Conservation (phyloP, 2,797 vertebrate species). For the Hoplostethus atlanticus region DNA sequence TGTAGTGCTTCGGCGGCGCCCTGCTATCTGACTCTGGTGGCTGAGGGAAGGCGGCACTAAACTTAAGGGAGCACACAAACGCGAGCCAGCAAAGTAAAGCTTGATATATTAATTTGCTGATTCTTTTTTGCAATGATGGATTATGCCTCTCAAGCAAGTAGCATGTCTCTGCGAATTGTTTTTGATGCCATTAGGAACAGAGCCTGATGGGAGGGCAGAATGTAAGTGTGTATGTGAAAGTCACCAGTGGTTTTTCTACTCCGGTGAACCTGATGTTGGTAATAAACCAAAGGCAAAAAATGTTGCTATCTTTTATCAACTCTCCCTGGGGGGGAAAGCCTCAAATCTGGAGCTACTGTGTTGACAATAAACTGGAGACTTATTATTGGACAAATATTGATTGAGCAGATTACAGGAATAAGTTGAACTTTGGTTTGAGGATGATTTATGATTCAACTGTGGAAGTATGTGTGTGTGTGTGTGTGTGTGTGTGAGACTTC, state of each 20-base stretch:
- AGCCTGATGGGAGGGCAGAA: too few species aligned
- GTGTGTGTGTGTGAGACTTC: neutral
- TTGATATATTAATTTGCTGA: slow-evolving; percentile 37
- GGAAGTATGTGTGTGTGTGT: neutral
- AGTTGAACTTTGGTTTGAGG: neutral
- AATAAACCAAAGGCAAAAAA: slow-evolving; percentile 47
- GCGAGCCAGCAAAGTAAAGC: slow-evolving; percentile 4
- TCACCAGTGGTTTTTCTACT: neutral
- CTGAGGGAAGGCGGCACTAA: slow-evolving; percentile 29
- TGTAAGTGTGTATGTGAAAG: too few species aligned
- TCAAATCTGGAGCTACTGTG: too few species aligned
- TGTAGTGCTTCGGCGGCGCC: slow-evolving; percentile 21
- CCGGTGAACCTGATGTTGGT: slow-evolving; percentile 50
- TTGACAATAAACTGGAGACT: too few species aligned
- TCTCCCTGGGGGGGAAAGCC: too few species aligned
- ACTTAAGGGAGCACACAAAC: neutral
- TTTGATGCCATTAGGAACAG: neutral
- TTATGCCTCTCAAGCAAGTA: slow-evolving; percentile 29
- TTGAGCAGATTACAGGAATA: too few species aligned
- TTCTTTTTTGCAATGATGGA: slow-evolving; percentile 46
- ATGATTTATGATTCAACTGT: neutral
- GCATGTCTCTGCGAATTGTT: too few species aligned
- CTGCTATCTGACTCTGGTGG: slow-evolving; percentile 6
- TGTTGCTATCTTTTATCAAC: too few species aligned
- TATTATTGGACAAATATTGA: too few species aligned